A percentile compares a stretch with the other conserved stretches of the same genome.
Evolutionary conservation across 1,140 invertebrate species (phyloP).

Genomic region (Sycobia sp.): DNA sequence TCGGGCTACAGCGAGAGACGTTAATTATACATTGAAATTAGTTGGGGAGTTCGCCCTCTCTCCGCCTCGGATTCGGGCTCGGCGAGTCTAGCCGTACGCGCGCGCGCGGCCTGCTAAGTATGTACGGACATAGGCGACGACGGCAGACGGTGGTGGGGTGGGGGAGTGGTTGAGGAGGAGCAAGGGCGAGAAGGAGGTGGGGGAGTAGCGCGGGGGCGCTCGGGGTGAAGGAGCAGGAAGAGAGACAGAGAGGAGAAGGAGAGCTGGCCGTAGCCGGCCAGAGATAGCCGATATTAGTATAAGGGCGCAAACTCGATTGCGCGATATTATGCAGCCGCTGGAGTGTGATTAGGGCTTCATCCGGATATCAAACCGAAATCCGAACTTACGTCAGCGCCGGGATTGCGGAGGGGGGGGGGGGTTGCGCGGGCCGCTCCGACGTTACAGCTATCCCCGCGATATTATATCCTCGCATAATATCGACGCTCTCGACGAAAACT

Average conservation of each 20-base stretch:
- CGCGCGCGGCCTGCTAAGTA: slow-evolving; percentile 42
- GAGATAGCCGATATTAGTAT: slow-evolving; percentile 60
- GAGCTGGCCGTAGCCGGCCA: slow-evolving; percentile 46
- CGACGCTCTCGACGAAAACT: too few relatives aligned
- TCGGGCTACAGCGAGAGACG: slow-evolving; percentile 61
- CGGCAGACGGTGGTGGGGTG: too few relatives aligned
- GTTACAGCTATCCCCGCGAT: neutral
- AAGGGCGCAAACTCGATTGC: slow-evolving; percentile 57
- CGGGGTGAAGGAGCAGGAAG: too few relatives aligned
- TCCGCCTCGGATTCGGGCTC: slow-evolving; percentile 48
- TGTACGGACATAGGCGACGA: too few relatives aligned
- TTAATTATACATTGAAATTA: slow-evolving; percentile 65
- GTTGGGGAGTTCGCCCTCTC: slow-evolving; percentile 61
- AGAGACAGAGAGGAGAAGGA: neutral
- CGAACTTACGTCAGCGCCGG: slow-evolving; percentile 37
- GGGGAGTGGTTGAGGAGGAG: too few relatives aligned
- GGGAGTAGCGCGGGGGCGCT: too few relatives aligned
- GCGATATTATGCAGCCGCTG: slow-evolving; percentile 56
- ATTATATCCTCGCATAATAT: too few relatives aligned
- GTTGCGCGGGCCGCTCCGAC: too few relatives aligned
- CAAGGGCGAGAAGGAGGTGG: slow-evolving; percentile 26
- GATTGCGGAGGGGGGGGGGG: neutral
- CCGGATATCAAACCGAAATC: slow-evolving; percentile 43
- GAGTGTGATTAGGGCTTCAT: slow-evolving; percentile 51
- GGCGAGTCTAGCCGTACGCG: slow-evolving; percentile 41